phyloP scores from a whole-genome alignment of 2,888 invertebrate genomes.

The Clunio marinus region DNA sequence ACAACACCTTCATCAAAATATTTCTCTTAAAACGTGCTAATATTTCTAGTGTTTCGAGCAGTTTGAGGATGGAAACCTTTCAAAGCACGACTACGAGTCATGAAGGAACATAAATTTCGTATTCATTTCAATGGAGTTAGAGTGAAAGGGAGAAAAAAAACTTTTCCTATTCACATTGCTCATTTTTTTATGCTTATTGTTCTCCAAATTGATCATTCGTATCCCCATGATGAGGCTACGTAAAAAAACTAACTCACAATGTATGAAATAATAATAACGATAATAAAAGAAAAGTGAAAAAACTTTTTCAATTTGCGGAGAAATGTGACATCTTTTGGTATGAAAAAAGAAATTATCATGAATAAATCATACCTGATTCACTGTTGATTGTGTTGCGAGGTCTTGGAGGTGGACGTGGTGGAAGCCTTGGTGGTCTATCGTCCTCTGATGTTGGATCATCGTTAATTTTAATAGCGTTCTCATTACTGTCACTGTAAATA shows the following conservation, averaged over 20 bases:
- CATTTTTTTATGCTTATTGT: neutral
- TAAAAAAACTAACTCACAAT: conserved; percentile 1
- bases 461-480: conserved; percentile 45
- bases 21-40: too few relatives aligned
- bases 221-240: neutral
- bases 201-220: neutral
- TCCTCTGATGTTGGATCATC: conserved; percentile 45
- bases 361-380: conserved; percentile 38
- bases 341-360: conserved; percentile 26
- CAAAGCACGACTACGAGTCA: too few relatives aligned
- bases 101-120: too few relatives aligned
- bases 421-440: conserved; percentile 50
- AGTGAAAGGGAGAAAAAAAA: conserved; percentile 18
- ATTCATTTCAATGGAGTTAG: neutral
- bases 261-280: neutral
- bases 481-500: conserved; percentile 46
- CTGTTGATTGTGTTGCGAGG: conserved; percentile 32
- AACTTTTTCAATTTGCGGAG: conserved; percentile 40
- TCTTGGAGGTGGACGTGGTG: conserved; percentile 47
- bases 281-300: conserved; percentile 11
- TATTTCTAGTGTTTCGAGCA: too few relatives aligned
- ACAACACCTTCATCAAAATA: neutral
- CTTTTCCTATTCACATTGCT: conserved; percentile 30
- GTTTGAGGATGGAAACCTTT: neutral
- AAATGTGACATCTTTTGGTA: conserved; percentile 41